These are phyloP conservation scores for Epinephelus fuscoguttatus DNA, from an alignment of 2,113 vertebrate species.

Conservation along the genomic window DNA sequence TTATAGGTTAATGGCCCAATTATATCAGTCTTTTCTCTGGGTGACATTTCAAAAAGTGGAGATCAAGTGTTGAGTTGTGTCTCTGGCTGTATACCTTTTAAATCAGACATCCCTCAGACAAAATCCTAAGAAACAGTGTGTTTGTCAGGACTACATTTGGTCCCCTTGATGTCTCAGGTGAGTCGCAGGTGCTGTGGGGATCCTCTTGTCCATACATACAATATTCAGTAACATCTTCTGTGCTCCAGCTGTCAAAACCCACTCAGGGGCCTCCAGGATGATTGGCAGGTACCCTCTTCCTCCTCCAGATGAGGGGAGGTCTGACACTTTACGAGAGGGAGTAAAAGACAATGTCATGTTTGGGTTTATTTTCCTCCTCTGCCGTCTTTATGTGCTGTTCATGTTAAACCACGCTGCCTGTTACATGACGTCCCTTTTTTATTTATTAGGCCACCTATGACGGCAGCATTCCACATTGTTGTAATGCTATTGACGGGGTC, in stretches of 20 bases:
- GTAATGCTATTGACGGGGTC: slow-evolving; percentile 17
- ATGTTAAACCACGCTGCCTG: slow-evolving; percentile 53
- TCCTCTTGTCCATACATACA: slow-evolving; percentile 26
- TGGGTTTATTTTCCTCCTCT: slow-evolving; percentile 59
- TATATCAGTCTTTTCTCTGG: slow-evolving; percentile 15
- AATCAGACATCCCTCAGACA: slow-evolving; percentile 13
- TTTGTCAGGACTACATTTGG: slow-evolving; percentile 35
- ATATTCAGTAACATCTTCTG: slow-evolving; percentile 22
- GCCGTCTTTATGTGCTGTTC: slow-evolving; percentile 57
- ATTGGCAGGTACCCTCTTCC: slow-evolving; percentile 76
- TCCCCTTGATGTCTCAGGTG: slow-evolving; percentile 30
- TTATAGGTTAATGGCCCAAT: slow-evolving; percentile 6
- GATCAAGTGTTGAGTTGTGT: slow-evolving; percentile 10
- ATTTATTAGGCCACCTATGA: slow-evolving; percentile 78
- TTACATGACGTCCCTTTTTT: slow-evolving; percentile 70
- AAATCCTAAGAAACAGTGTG: slow-evolving; percentile 15
- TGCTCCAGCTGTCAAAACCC: slow-evolving; percentile 55
- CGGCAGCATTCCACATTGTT: slow-evolving; percentile 32
- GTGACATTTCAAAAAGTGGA: slow-evolving; percentile 34
- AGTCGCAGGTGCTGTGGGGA: slow-evolving; percentile 25
- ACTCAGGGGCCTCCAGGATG: slow-evolving; percentile 62
- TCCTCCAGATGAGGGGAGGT: slow-evolving; percentile 68
- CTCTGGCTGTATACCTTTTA: slow-evolving; percentile 22
- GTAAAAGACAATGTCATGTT: slow-evolving; percentile 63
- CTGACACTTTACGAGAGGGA: slow-evolving; percentile 66